Evolutionary conservation across 2,888 invertebrate genomes (phyloP).

Genomic region (Tromatobia lineatoria): DNA sequence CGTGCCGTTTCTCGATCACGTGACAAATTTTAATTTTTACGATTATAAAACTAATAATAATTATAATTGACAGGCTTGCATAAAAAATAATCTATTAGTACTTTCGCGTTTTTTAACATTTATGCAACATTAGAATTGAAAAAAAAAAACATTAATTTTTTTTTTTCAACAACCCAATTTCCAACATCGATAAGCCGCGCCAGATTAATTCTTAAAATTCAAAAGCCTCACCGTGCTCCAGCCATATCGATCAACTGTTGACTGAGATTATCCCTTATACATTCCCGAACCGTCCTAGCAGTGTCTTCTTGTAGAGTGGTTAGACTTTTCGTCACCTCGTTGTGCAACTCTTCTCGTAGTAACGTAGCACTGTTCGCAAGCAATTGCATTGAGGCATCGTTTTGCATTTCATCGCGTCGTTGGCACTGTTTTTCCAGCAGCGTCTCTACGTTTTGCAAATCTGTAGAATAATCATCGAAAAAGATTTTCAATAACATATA

Average conservation of each 20-base stretch:
- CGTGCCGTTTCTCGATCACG: too few species aligned
- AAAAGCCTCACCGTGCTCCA: constrained; percentile 78
- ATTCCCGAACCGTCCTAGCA: constrained; percentile 80
- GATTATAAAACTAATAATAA: too few species aligned
- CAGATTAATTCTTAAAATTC: constrained; percentile 69
- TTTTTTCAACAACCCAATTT: too few species aligned
- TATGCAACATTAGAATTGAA: too few species aligned
- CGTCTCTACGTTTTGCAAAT: constrained; percentile 86
- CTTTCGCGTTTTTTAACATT: too few species aligned
- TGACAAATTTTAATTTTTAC: too few species aligned
- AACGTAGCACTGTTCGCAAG: constrained; percentile 71
- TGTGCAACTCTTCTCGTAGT: constrained; percentile 81
- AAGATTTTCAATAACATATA: constrained; percentile 22
- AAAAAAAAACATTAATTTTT: too few species aligned
- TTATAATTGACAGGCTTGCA: too few species aligned
- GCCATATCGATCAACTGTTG: constrained; percentile 83
- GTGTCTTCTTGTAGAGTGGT: constrained; percentile 80
- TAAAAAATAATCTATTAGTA: too few species aligned
- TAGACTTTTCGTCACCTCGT: constrained; percentile 78
- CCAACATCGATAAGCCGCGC: too few species aligned
- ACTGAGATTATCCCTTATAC: constrained; percentile 81
- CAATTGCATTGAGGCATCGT: constrained; percentile 72
- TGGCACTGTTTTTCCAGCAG: constrained; percentile 86
- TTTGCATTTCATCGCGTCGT: constrained; percentile 81
- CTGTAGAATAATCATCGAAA: constrained; percentile 78